phyloP scores from a whole-genome alignment of 2,888 invertebrate species.

The Euplexia lucipara region DNA sequence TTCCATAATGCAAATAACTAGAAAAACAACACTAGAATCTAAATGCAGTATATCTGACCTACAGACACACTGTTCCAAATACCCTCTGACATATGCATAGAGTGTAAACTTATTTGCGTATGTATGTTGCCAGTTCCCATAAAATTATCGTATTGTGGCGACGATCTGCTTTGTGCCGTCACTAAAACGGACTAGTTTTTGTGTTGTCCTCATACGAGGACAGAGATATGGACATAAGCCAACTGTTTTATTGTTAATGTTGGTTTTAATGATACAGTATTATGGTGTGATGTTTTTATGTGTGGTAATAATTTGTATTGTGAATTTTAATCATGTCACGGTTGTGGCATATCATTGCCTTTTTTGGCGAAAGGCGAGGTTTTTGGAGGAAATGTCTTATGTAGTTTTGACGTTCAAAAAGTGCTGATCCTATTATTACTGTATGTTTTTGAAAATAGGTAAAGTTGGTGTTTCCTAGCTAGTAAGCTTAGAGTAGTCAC shows the following conservation, averaged over 20 bases:
- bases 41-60: constrained; percentile 19
- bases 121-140: constrained; percentile 13
- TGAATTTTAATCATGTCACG: too few relatives aligned
- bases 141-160: constrained; percentile 21
- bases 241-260: constrained; percentile 32
- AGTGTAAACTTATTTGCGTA: constrained; percentile 28
- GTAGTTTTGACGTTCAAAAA: too few relatives aligned
- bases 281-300: background rate
- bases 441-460: too few relatives aligned
- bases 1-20: background rate
- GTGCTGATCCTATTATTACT: too few relatives aligned
- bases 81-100: constrained; percentile 9
- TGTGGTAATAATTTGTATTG: background rate
- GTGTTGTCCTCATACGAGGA: background rate
- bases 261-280: constrained; percentile 14
- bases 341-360: too few relatives aligned
- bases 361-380: too few relatives aligned
- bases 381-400: too few relatives aligned
- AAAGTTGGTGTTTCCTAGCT: too few relatives aligned
- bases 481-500: too few relatives aligned
- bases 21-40: background rate
- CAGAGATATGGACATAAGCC: constrained; percentile 37
- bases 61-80: constrained; percentile 28
- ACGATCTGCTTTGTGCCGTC: constrained; percentile 23
- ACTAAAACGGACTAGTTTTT: constrained; percentile 6